A percentile compares a stretch with the other conserved stretches of the same genome.
These are phyloP conservation scores for Trichonephila inaurata DNA, from an alignment of 1,140 invertebrate species.

Conservation along the genomic window DNA sequence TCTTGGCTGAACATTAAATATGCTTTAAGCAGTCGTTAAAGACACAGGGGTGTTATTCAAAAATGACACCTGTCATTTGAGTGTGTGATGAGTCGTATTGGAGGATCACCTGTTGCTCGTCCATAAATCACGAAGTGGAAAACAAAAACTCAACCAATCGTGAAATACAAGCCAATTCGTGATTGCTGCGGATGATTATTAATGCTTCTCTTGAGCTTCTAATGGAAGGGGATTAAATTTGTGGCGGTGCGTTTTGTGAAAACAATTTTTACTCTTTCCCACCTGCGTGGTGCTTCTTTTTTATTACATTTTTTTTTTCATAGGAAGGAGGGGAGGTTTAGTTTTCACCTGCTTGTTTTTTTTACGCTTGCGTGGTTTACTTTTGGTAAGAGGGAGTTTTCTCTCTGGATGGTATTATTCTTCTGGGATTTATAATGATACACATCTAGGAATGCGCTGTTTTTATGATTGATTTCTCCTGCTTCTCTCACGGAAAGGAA, in stretches of 20 bases:
- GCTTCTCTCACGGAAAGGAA: background rate
- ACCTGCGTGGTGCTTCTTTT: background rate
- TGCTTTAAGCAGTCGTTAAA: background rate
- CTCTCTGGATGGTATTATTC: background rate
- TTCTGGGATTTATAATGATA: background rate
- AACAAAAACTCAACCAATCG: background rate
- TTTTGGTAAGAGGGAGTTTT: background rate
- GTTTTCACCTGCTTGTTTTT: background rate
- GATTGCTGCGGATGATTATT: slow-evolving; percentile 17
- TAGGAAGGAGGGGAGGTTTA: background rate
- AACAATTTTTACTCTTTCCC: slow-evolving; percentile 14
- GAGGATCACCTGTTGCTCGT: background rate
- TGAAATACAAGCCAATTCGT: slow-evolving; percentile 7
- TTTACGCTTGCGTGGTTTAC: background rate
- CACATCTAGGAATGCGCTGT: no score
- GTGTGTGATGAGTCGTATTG: background rate
- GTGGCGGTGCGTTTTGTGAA: background rate
- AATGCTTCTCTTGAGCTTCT: slow-evolving; percentile 26
- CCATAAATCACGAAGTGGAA: background rate
- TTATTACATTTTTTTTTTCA: background rate
- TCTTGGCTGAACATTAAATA: background rate
- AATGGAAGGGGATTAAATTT: slow-evolving; percentile 1
- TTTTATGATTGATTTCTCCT: background rate
- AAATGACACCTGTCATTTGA: slow-evolving; percentile 2
- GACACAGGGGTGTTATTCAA: background rate